Percentiles rank a stretch among this genome's conserved stretches.
Evolutionary conservation across 2,888 invertebrate species (phyloP).

Genomic region (Drosophila peninsularis): DNA sequence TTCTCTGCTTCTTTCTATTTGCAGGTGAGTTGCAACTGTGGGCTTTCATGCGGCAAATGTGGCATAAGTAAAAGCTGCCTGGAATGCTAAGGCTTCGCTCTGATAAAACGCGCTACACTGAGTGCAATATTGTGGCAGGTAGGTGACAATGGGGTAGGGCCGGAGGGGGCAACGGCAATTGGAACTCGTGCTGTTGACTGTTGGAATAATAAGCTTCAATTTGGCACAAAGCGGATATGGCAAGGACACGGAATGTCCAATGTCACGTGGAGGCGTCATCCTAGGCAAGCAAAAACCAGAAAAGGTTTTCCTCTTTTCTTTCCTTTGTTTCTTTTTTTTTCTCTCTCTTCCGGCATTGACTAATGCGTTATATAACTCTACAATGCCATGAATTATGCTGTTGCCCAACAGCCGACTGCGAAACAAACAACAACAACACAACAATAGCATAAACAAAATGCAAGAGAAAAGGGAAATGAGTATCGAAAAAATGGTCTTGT

Average conservation of each 20-base stretch:
- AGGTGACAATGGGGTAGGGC: constrained; percentile 12
- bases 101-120: constrained; percentile 22
- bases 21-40: constrained; percentile 48
- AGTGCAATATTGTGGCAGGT: constrained; percentile 30
- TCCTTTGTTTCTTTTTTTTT: neutral
- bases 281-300: constrained; percentile 3
- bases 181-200: constrained; percentile 28
- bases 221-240: constrained; percentile 45
- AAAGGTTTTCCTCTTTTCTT: constrained; percentile 16
- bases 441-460: constrained; percentile 23
- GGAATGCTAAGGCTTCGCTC: constrained; percentile 19
- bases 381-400: constrained; percentile 64
- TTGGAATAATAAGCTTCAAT: constrained; percentile 53
- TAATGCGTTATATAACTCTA: constrained; percentile 45
- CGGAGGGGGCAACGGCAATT: neutral
- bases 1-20: constrained; percentile 20
- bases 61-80: constrained; percentile 14
- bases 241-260: constrained; percentile 38
- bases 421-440: constrained; percentile 2
- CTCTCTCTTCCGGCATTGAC: constrained; percentile 15
- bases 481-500: neutral
- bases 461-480: neutral
- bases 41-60: constrained; percentile 7
- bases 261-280: constrained; percentile 28
- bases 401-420: constrained; percentile 15